phyloP scores from a whole-genome alignment of 2,888 invertebrate species.

The Sylvicola fuscatus region DNA sequence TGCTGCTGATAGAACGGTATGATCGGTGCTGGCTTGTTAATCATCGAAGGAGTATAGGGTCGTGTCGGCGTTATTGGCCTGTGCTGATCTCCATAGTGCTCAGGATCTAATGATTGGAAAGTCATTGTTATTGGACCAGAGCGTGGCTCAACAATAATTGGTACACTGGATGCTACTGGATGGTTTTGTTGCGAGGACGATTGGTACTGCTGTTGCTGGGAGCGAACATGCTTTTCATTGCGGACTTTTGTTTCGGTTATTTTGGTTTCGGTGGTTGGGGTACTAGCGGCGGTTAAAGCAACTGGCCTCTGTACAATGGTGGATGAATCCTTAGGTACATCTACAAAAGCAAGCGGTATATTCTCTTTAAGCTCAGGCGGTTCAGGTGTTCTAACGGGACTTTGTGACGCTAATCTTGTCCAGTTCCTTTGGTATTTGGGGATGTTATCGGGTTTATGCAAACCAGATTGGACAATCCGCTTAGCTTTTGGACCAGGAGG shows the following conservation, averaged over 20 bases:
- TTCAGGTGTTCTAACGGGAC: slow-evolving; percentile 34
- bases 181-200: slow-evolving; percentile 10
- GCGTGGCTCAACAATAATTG: slow-evolving; percentile 24
- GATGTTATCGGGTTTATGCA: slow-evolving; percentile 39
- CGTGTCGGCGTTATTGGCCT: slow-evolving; percentile 29
- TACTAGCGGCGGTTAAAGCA: slow-evolving; percentile 12
- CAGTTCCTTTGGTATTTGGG: slow-evolving; percentile 44
- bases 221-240: slow-evolving; percentile 9
- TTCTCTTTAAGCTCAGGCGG: slow-evolving; percentile 28
- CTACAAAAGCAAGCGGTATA: slow-evolving; percentile 25
- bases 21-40: slow-evolving; percentile 46
- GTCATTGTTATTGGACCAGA: slow-evolving; percentile 35
- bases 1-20: slow-evolving; percentile 65
- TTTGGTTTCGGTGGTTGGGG: slow-evolving; percentile 9
- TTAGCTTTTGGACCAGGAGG: slow-evolving; percentile 14
- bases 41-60: slow-evolving; percentile 46
- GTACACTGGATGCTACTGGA: slow-evolving; percentile 14
- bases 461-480: slow-evolving; percentile 25
- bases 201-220: slow-evolving; percentile 13
- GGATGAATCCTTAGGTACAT: slow-evolving; percentile 11
- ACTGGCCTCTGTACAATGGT: slow-evolving; percentile 14
- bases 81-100: slow-evolving; percentile 10
- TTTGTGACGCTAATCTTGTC: slow-evolving; percentile 34
- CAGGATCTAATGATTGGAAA: slow-evolving; percentile 16
- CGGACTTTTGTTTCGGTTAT: slow-evolving; percentile 10